Evolutionary conservation across 2,113 vertebrate genomes (phyloP), one percentile per base, ranked within the genome.

Genomic region (Neomonachus schauinslandi): DNA sequence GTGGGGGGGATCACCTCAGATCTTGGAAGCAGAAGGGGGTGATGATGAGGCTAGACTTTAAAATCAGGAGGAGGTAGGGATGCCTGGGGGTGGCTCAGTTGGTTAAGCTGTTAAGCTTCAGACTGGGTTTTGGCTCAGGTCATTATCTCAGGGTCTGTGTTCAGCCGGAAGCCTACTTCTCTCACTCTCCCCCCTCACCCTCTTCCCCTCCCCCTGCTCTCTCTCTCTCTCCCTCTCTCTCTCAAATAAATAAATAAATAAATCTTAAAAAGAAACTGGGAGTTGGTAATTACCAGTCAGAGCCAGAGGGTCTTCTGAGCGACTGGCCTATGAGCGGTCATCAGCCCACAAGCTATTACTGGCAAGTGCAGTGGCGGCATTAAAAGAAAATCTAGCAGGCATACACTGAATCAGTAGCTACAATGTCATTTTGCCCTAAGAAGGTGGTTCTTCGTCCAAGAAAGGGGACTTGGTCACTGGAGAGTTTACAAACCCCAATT

Each of bases 381-480:
- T 5, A 24, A 59, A 87, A 69, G 76, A 85, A 96, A 94, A 61
- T 5, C 59, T 22, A 80, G 69, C n/a, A 61, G 79, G 46, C 51
- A 82, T 72, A n/a, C 4, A n/a, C n/a, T 19, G 31, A 53, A 7
- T 67, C 77, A 77, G 57, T 31, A 53, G 36, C 46, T 49, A 39
- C 46, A 39, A 53, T 42, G 83, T 67, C 67, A 77, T 82, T 96
- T 94, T 87, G 36, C 67, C 63, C 83, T 82, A 31, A 92, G 76
- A 91, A 80, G 49, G 53, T 57, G 53, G 33, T n/a, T 93, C 42
- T 80, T 33, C 49, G 69, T 63, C 59, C 86, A 55, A 82, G 72
- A 90, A 90, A 57, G 5, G 31, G 4, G 18, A 84, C 77, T 77
- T n/a, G 24, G 51, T 91, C 77, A 19, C 49, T 84, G 69, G 49